Evolutionary conservation across 2,113 vertebrate species (phyloP).

Genomic region (Aphelocoma coerulescens): DNA sequence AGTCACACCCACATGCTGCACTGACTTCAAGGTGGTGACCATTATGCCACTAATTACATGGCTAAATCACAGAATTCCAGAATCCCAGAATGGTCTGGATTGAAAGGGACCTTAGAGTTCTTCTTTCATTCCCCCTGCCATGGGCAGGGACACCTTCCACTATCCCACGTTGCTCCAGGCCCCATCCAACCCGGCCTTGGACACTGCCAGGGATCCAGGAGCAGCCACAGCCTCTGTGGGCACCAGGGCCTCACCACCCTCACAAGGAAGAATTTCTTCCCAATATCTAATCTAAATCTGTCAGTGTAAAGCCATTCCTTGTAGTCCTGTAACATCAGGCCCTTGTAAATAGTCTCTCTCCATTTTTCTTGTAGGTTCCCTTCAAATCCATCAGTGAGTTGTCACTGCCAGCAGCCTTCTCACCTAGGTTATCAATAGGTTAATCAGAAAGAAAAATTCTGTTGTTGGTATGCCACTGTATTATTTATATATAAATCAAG

Average conservation of each 20-base stretch:
- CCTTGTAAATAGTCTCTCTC: neutral
- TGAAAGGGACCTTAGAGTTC: neutral
- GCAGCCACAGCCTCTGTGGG: neutral
- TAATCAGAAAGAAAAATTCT: neutral
- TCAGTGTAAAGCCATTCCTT: neutral
- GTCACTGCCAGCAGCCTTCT: neutral
- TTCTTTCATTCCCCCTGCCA: neutral
- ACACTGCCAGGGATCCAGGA: neutral
- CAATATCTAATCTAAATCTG: neutral
- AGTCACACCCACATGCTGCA: fast-evolving
- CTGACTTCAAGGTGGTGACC: neutral
- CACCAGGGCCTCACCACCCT: fast-evolving
- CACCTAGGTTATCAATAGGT: neutral
- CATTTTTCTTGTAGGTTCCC: neutral
- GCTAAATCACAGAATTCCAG: neutral
- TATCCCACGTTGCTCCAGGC: fast-evolving
- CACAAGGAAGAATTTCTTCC: fast-evolving
- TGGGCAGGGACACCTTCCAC: neutral
- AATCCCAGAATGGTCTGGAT: neutral
- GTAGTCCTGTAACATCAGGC: neutral
- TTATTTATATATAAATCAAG: neutral
- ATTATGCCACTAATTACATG: too few species aligned
- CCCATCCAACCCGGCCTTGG: fast-evolving
- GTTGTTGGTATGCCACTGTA: neutral
- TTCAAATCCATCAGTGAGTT: neutral